A percentile compares a stretch with the other conserved stretches of the same genome.
phyloP scores from a whole-genome alignment of 2,113 vertebrate species.

The Coptodon rendalli region DNA sequence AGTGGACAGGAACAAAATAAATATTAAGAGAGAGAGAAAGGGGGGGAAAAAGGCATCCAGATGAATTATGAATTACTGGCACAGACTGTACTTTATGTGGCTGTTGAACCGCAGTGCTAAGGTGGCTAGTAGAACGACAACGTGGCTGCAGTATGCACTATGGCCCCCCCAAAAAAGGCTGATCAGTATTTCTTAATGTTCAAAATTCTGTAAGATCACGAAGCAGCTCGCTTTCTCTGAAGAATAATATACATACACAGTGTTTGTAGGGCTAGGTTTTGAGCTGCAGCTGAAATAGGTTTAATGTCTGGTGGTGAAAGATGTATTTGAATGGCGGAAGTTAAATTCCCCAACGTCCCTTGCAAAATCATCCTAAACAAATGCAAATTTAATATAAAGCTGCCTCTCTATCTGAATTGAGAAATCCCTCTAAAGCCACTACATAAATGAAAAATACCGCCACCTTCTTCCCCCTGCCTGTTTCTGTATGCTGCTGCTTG shows the following conservation, averaged over 20 bases:
- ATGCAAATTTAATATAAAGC: neutral
- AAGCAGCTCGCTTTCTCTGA: neutral
- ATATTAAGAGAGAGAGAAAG: neutral
- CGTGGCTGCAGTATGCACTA: slow-evolving; percentile 19
- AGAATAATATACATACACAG: neutral
- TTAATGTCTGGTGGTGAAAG: neutral
- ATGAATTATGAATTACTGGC: slow-evolving; percentile 67
- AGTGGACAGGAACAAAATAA: slow-evolving; percentile 37
- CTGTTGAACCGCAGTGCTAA: neutral
- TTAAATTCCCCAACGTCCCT: neutral
- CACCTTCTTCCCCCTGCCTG: neutral
- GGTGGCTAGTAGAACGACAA: neutral
- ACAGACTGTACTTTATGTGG: slow-evolving; percentile 25
- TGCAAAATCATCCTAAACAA: neutral
- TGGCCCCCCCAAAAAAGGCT: slow-evolving; percentile 15
- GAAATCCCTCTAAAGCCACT: neutral
- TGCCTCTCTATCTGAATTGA: neutral
- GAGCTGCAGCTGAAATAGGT: neutral
- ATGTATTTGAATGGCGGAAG: neutral
- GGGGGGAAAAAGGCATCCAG: neutral
- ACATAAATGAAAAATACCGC: neutral
- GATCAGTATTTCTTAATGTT: slow-evolving; percentile 16
- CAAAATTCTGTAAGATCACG: neutral
- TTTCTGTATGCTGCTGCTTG: slow-evolving; percentile 38
- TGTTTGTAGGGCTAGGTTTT: neutral